Evolutionary conservation across 1,140 invertebrate species (phyloP).

Genomic region (Trichomalopsis sarcophagae): DNA sequence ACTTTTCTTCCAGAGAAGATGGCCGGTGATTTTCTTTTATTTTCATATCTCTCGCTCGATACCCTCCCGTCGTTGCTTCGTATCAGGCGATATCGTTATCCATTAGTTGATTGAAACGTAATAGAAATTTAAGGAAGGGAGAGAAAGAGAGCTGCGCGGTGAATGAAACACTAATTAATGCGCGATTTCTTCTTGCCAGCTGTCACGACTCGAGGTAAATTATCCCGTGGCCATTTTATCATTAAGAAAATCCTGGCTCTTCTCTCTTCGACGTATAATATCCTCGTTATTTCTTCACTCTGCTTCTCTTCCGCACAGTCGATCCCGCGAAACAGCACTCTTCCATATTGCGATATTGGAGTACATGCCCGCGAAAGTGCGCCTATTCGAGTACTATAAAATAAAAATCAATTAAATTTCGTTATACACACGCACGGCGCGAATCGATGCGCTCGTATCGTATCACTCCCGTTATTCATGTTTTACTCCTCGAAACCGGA

Average conservation of each 20-base stretch:
- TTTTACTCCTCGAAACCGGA: too few species aligned
- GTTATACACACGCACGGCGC: too few species aligned
- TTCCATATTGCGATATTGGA: too few species aligned
- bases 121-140: neutral
- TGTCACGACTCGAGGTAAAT: neutral
- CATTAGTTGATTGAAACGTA: constrained; percentile 49
- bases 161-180: constrained; percentile 37
- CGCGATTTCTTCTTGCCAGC: constrained; percentile 13
- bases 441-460: too few species aligned
- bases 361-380: too few species aligned
- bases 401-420: too few species aligned
- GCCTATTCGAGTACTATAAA: too few species aligned
- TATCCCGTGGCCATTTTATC: too few species aligned
- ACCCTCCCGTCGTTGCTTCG: neutral
- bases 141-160: neutral
- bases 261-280: neutral
- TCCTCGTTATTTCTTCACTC: too few species aligned
- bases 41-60: neutral
- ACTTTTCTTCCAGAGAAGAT: neutral
- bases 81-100: constrained; percentile 24
- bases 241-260: neutral
- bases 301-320: too few species aligned
- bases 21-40: neutral
- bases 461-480: too few species aligned
- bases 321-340: too few species aligned